These are phyloP conservation scores for Onychomys arenicola DNA, from an alignment of 2,797 vertebrate species.

Conservation along the genomic window DNA sequence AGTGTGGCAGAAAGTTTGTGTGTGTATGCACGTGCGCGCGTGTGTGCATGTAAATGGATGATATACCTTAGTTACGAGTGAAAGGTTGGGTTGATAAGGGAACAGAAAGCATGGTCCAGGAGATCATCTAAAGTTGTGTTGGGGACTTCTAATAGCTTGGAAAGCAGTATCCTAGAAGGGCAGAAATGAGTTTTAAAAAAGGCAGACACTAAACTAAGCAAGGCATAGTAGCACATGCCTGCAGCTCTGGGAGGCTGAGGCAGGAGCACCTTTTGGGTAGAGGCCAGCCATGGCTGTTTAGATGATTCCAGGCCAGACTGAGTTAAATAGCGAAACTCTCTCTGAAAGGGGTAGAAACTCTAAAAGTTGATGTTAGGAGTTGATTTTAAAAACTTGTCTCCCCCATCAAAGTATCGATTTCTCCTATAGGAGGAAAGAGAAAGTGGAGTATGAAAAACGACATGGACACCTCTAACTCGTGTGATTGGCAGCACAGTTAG, in stretches of 20 bases:
- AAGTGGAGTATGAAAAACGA: background rate
- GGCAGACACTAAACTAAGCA: background rate
- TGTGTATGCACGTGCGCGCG: accelerated
- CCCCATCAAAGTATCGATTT: constrained; percentile 24
- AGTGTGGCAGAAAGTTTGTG: background rate
- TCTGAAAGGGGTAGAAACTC: background rate
- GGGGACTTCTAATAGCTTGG: background rate
- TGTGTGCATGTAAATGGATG: background rate
- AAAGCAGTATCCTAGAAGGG: background rate
- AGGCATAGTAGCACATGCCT: background rate
- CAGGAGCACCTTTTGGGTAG: background rate
- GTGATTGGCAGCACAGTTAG: background rate
- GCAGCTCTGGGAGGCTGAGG: background rate
- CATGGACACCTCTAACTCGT: background rate
- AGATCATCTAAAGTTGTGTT: background rate
- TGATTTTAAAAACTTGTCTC: background rate
- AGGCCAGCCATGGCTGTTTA: background rate
- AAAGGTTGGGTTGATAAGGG: background rate
- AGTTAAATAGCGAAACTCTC: background rate
- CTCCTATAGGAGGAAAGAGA: constrained; percentile 6
- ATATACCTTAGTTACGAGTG: background rate
- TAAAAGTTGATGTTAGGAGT: background rate
- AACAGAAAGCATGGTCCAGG: background rate
- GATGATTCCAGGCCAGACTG: background rate
- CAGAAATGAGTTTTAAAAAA: constrained; percentile 36